Conservation (phyloP, 2,113 vertebrate genomes). For the Phylloscopus whistleri region DNA sequence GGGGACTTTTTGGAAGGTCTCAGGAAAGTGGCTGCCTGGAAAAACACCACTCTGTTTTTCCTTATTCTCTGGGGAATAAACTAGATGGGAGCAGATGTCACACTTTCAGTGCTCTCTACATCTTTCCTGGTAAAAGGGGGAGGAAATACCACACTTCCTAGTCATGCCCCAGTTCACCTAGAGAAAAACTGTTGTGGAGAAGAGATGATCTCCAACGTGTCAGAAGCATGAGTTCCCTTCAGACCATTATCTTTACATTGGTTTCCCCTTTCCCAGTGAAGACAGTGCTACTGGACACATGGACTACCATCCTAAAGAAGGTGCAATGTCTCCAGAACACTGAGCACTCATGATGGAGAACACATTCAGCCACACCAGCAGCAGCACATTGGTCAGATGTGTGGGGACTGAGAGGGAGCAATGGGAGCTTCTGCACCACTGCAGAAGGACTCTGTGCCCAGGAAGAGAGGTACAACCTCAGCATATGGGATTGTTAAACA, state of each 20-base stretch:
- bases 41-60: neutral
- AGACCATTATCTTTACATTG: neutral
- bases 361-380: neutral
- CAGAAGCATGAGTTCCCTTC: neutral
- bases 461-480: neutral
- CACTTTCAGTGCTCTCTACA: neutral
- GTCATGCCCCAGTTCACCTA: neutral
- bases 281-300: fast-evolving
- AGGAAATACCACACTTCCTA: neutral
- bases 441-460: neutral
- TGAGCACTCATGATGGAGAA: neutral
- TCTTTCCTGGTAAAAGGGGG: neutral
- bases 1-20: neutral
- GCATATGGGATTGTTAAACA: neutral
- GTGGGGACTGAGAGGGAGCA: neutral
- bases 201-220: neutral
- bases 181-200: neutral
- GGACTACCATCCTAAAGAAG: neutral
- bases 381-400: neutral
- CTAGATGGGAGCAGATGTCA: neutral
- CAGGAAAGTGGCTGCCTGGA: neutral
- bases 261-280: neutral
- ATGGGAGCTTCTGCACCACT: neutral
- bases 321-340: neutral
- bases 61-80: neutral